Percentiles rank a stretch among this genome's conserved stretches.
These are phyloP conservation scores for Acridotheres tristis DNA, from an alignment of 2,797 vertebrate species.

Conservation along the genomic window DNA sequence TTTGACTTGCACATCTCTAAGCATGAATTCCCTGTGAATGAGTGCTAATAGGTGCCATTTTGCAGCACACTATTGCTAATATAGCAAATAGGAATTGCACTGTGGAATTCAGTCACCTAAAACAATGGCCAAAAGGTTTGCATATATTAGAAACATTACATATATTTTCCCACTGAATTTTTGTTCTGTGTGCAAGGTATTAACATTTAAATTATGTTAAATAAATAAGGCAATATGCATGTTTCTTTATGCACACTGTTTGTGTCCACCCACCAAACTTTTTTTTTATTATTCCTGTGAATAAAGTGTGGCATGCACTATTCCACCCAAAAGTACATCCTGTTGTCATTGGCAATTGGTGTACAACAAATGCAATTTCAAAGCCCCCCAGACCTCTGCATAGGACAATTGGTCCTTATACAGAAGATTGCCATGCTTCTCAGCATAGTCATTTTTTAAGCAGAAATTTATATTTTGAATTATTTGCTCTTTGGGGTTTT, in stretches of 20 bases:
- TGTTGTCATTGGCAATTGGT: neutral
- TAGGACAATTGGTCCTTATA: neutral
- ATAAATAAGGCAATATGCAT: neutral
- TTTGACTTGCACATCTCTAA: conserved; percentile 15
- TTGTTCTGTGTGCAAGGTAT: neutral
- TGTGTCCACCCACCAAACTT: neutral
- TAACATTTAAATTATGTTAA: neutral
- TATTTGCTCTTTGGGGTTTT: neutral
- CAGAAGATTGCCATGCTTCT: neutral
- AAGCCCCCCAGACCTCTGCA: neutral
- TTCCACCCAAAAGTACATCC: neutral
- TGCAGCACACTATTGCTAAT: conserved; percentile 11
- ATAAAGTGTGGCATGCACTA: neutral
- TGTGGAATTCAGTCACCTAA: neutral
- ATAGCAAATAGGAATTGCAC: neutral
- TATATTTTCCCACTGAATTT: neutral
- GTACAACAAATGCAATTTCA: neutral
- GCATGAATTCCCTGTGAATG: neutral
- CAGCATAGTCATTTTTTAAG: neutral
- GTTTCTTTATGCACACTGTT: neutral
- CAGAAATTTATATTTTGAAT: neutral
- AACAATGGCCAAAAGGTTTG: neutral
- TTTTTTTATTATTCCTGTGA: neutral
- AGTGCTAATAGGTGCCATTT: conserved; percentile 10
- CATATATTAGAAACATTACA: neutral